These are phyloP conservation scores for Azorinus chamasolen DNA, from an alignment of 2,888 invertebrate species.

Conservation along the genomic window DNA sequence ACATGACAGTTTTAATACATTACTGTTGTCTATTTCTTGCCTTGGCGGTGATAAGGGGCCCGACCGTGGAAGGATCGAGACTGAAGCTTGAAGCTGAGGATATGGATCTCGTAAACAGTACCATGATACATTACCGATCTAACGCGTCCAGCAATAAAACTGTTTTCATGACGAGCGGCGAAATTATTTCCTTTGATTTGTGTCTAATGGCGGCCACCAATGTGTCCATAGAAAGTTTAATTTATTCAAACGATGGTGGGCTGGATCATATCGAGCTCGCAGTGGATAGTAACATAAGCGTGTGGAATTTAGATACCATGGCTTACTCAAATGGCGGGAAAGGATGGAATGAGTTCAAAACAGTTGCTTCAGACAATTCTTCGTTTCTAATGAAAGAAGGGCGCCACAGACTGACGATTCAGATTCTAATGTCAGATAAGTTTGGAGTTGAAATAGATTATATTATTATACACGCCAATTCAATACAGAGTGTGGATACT, in stretches of 20 bases:
- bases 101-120: constrained; percentile 22
- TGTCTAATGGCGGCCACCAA: constrained; percentile 60
- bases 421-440: constrained; percentile 49
- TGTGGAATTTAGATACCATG: constrained; percentile 41
- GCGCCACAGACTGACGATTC: constrained; percentile 54
- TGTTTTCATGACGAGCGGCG: constrained; percentile 53
- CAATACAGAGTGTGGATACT: constrained; percentile 43
- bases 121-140: constrained; percentile 17
- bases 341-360: constrained; percentile 55
- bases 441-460: constrained; percentile 74
- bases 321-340: constrained; percentile 31
- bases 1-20: no score
- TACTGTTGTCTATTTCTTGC: no score
- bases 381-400: constrained; percentile 37
- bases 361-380: constrained; percentile 12
- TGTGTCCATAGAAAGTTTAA: constrained; percentile 45
- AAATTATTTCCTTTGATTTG: constrained; percentile 44
- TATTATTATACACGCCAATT: constrained; percentile 51
- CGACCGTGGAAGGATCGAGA: neutral
- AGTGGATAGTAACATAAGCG: constrained; percentile 43
- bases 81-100: constrained; percentile 42
- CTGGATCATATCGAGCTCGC: constrained; percentile 48
- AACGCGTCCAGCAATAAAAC: constrained; percentile 45
- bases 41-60: no score
- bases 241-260: constrained; percentile 68